These are phyloP conservation scores for Scatophagus argus DNA, from an alignment of 2,113 vertebrate species.

Conservation along the genomic window DNA sequence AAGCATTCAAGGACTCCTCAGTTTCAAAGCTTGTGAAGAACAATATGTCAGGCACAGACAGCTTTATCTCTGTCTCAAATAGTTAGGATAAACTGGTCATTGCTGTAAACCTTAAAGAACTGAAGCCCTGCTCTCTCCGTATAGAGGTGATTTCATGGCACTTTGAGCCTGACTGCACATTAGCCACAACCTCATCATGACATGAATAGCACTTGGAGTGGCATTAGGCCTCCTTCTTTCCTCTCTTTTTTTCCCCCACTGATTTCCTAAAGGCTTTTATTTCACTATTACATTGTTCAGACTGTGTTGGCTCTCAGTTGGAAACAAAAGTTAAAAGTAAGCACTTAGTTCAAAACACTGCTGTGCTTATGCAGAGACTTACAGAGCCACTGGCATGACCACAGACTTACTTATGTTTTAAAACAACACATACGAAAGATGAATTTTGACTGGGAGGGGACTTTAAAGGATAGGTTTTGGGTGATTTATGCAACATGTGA, in stretches of 20 bases:
- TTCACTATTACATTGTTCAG: conserved; percentile 12
- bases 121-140: neutral
- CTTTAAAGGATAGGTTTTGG: too few species aligned
- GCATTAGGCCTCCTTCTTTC: neutral
- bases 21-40: neutral
- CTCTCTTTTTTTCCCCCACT: conserved; percentile 18
- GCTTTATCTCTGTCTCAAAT: neutral
- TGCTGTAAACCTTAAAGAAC: conserved; percentile 2
- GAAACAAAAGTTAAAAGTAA: too few species aligned
- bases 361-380: too few species aligned
- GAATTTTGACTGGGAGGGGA: too few species aligned
- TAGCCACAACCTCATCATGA: conserved; percentile 27
- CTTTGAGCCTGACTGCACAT: conserved; percentile 22
- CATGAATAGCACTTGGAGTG: conserved; percentile 39
- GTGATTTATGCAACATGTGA: too few species aligned
- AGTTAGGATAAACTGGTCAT: neutral
- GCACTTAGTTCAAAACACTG: too few species aligned
- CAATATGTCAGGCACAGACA: neutral
- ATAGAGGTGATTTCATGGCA: conserved; percentile 23
- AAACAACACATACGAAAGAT: too few species aligned
- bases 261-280: conserved; percentile 31
- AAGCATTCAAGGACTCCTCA: neutral
- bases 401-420: too few species aligned
- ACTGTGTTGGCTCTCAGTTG: conserved; percentile 22
- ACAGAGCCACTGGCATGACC: too few species aligned